phyloP scores from a whole-genome alignment of 1,140 invertebrate genomes.

The Aphaenogaster rudis region DNA sequence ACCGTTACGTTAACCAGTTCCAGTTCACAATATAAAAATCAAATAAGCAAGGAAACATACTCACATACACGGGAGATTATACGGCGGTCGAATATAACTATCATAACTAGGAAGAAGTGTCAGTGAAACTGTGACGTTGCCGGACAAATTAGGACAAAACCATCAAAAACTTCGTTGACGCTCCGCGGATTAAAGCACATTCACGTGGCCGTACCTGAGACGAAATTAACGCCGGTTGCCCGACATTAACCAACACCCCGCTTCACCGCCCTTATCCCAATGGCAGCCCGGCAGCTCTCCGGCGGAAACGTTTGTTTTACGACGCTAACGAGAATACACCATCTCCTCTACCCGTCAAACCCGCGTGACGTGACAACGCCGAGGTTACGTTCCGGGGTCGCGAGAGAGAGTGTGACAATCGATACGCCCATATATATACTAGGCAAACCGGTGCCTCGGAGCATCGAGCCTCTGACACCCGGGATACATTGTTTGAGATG shows the following conservation, averaged over 20 bases:
- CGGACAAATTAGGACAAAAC: constrained; percentile 38
- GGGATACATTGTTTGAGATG: constrained; percentile 76
- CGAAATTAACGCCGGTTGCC: constrained; percentile 27
- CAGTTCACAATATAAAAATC: background rate
- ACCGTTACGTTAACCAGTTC: background rate
- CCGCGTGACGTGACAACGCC: constrained; percentile 64
- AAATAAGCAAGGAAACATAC: background rate
- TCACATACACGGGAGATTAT: background rate
- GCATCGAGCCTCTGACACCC: constrained; percentile 64
- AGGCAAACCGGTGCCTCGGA: constrained; percentile 59
- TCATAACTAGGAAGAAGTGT: background rate
- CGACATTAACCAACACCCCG: background rate
- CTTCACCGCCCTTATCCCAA: background rate
- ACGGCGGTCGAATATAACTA: background rate
- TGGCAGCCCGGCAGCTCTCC: background rate
- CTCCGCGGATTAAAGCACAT: constrained; percentile 25
- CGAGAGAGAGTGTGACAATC: constrained; percentile 66
- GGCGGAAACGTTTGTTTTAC: constrained; percentile 64
- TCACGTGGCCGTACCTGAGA: constrained; percentile 18
- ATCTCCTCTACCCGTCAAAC: constrained; percentile 60
- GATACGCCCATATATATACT: constrained; percentile 68
- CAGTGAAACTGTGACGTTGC: background rate
- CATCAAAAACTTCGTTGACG: constrained; percentile 33
- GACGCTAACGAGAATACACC: constrained; percentile 54
- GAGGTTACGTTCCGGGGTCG: constrained; percentile 60